phyloP scores from a whole-genome alignment of 2,888 invertebrate species.

The Isotomurus palustris region DNA sequence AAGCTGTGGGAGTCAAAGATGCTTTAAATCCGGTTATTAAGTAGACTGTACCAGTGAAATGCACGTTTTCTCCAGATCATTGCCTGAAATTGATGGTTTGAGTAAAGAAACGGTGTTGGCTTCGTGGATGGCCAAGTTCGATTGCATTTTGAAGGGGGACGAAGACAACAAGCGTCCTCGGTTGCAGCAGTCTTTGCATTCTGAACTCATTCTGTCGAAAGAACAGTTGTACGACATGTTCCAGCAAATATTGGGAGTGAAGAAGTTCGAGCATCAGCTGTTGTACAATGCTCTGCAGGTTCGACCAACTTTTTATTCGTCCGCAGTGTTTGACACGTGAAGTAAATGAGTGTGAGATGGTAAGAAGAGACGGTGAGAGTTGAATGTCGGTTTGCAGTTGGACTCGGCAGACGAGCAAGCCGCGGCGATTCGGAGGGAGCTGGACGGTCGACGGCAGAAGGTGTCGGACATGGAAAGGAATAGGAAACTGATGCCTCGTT shows the following conservation, averaged over 20 bases:
- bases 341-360: no score
- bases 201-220: constrained; percentile 92
- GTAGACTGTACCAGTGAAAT: not conserved
- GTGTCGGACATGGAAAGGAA: constrained; percentile 97
- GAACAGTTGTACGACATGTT: constrained; percentile 99
- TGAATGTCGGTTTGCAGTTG: no score
- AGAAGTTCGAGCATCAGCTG: constrained; percentile 99
- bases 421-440: constrained; percentile 95
- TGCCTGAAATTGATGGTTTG: constrained; percentile 98
- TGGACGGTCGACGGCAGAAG: constrained; percentile 95
- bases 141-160: constrained; percentile 94
- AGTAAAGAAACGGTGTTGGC: constrained; percentile 98
- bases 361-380: no score
- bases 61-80: constrained; percentile 60
- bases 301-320: no score
- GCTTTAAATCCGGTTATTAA: not conserved
- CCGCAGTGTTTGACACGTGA: no score
- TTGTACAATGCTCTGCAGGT: constrained; percentile 97
- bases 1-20: constrained; percentile 39
- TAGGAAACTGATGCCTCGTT: constrained; percentile 96
- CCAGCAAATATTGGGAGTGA: constrained; percentile 95
- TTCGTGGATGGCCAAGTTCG: constrained; percentile 99
- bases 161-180: constrained; percentile 79
- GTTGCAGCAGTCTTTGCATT: constrained; percentile 84
- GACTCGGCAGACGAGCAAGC: constrained; percentile 99